phyloP scores from a whole-genome alignment of 2,797 vertebrate species.

The Ptychobarbus kaznakovi region DNA sequence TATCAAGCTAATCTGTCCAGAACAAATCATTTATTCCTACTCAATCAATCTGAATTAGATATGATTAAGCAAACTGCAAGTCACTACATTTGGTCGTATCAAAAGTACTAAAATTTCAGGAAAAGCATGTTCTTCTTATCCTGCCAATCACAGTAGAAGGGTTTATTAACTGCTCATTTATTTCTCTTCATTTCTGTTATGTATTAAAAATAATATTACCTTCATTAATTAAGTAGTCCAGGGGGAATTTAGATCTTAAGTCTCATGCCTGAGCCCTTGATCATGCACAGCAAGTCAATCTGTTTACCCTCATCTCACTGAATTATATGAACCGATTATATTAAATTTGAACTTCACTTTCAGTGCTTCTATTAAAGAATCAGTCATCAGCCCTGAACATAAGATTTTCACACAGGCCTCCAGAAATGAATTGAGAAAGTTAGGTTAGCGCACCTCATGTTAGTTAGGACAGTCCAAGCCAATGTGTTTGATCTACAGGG shows the following conservation, averaged over 20 bases:
- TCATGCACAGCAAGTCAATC: constrained; percentile 4
- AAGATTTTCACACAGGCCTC: background rate
- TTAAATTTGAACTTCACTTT: background rate
- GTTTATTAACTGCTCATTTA: background rate
- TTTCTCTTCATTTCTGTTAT: background rate
- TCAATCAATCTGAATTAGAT: background rate
- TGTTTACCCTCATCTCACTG: constrained; percentile 9
- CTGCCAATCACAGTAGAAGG: background rate
- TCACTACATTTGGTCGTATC: background rate
- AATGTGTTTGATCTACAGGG: constrained; percentile 62
- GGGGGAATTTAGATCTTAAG: background rate
- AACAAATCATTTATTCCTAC: background rate
- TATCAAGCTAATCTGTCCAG: background rate
- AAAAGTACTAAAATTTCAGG: background rate
- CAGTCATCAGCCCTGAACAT: background rate
- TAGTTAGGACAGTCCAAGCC: constrained; percentile 3
- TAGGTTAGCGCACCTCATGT: background rate
- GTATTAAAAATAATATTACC: background rate
- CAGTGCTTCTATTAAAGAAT: background rate
- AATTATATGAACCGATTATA: constrained; percentile 15
- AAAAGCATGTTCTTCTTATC: background rate
- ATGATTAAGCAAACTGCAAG: background rate
- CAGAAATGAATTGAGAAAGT: background rate
- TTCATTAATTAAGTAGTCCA: constrained; percentile 16
- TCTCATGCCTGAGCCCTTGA: background rate